Evolutionary conservation across 2,113 vertebrate species (phyloP), one percentile per base, ranked within the genome.

Genomic region (Lepus europaeus): DNA sequence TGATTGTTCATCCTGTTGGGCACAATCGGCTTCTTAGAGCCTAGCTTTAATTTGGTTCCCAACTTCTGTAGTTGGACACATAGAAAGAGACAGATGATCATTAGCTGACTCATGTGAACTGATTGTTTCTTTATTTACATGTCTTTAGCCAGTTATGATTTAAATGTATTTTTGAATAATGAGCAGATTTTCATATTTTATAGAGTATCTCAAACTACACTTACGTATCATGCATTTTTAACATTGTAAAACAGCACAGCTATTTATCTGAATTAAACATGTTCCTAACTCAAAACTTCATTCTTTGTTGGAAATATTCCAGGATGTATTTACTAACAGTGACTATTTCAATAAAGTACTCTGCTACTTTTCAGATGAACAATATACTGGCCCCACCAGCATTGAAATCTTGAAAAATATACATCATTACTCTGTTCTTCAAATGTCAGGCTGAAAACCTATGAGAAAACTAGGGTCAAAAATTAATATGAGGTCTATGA

Each of bases 221-320:
- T 82, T 79, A 45, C 23, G 53, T 12, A 69, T 36, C 23, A 53
- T 23, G 27, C 17, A 95, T 68, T 19, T 87, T 93, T 76, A 92
- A 92, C 51, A 53, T 19, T 69, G 25, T 6, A 49, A 63, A 66
- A 83, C 5, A 20, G 19, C 22, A 88, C 10, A 95, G 64, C 88
- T 79, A 49, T 4, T 89, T 90, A 61, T 53, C 49, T 45, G 87
- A 87, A 73, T n/a, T 84, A 94, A 94, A 39, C 31, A 33, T 80
- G 82, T 83, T 66, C 6, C 64, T 61, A 83, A 89, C 39, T 89
- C 73, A 96, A 91, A 94, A 90, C 68, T 84, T 89, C 10, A 89
- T 45, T 45, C 1, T 45, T 45, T 45, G 45, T 4, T 84, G 81
- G 61, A 89, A 93, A 89, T 36, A 39, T 84, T 91, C 61, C 45